Conservation (phyloP, 2,113 vertebrate genomes). For the Mobula birostris region DNA sequence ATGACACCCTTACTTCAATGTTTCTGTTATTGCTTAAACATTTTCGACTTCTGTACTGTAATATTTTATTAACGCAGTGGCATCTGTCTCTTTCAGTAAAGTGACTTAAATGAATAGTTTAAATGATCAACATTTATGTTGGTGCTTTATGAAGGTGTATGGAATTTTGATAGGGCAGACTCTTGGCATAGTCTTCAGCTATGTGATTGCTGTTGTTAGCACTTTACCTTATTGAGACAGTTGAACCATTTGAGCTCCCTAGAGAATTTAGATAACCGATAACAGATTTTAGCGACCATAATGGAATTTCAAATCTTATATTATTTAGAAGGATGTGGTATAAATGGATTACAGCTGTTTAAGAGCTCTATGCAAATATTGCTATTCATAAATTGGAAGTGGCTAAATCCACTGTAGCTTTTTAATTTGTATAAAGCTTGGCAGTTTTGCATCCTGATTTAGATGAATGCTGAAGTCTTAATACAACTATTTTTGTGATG, state of each 20-base stretch:
- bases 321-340: background rate
- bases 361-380: background rate
- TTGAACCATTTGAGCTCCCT: background rate
- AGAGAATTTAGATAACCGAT: background rate
- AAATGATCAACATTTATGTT: background rate
- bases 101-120: background rate
- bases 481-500: background rate
- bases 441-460: background rate
- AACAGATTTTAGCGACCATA: background rate
- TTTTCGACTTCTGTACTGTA: background rate
- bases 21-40: too few species aligned
- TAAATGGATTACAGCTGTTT: too few species aligned
- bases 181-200: background rate
- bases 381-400: background rate
- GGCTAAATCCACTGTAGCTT: background rate
- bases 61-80: background rate
- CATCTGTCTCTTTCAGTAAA: background rate
- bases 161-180: background rate
- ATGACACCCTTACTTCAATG: too few species aligned
- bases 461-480: background rate
- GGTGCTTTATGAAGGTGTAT: background rate
- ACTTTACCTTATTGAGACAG: background rate
- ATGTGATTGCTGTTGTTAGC: background rate
- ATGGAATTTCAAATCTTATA: background rate
- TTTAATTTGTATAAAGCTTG: background rate